Conservation (phyloP, 2,888 invertebrate species). For the Kryphioiulus occultus region DNA sequence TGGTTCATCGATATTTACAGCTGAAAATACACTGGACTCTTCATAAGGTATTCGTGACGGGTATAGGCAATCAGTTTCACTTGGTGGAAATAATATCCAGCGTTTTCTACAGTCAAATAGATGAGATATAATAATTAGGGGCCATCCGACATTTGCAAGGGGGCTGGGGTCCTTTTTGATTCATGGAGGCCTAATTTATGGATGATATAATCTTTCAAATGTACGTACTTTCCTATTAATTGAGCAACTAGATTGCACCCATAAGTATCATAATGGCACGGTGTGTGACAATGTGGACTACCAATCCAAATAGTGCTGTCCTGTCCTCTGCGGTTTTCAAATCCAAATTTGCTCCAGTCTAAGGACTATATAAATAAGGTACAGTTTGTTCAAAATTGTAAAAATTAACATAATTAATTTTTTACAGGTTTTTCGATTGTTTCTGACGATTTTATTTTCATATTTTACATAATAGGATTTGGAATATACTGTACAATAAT, state of each 20-base stretch:
- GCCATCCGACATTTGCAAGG: too few relatives aligned
- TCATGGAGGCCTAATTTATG: constrained; percentile 50
- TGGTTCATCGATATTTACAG: constrained; percentile 80
- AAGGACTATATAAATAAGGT: constrained; percentile 56
- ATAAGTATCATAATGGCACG: constrained; percentile 93
- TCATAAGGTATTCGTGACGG: constrained; percentile 92
- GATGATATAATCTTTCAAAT: not conserved
- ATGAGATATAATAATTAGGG: not conserved
- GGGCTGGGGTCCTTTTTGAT: too few relatives aligned
- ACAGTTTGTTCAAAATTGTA: not conserved
- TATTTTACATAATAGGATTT: too few relatives aligned
- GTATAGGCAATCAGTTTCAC: constrained; percentile 70
- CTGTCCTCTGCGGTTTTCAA: constrained; percentile 59
- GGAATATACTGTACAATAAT: too few relatives aligned
- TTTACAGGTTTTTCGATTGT: too few relatives aligned
- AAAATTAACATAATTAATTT: too few relatives aligned
- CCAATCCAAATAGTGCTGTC: constrained; percentile 66
- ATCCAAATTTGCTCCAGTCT: constrained; percentile 62
- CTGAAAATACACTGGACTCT: constrained; percentile 92
- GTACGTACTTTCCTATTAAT: constrained; percentile 77
- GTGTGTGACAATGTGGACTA: constrained; percentile 79
- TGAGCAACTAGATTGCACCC: constrained; percentile 93
- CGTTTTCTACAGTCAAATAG: constrained; percentile 72
- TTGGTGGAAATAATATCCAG: constrained; percentile 91
- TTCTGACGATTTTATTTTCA: too few relatives aligned